A percentile compares a stretch with the other conserved stretches of the same genome.
phyloP scores from a whole-genome alignment of 2,888 invertebrate genomes.

The Atethmia centrago region DNA sequence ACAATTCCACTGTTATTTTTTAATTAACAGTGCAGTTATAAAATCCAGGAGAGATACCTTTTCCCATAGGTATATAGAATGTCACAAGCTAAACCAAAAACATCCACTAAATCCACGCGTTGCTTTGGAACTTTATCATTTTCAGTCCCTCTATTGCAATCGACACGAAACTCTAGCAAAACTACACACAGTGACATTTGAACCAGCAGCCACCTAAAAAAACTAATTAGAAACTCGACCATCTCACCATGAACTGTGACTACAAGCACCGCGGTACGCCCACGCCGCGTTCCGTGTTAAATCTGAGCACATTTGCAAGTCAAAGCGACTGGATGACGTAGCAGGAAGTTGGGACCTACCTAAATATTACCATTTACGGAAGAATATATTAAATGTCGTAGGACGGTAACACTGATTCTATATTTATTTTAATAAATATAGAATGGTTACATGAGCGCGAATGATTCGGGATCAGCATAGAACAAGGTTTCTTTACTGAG shows the following conservation, averaged over 20 bases:
- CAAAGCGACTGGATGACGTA: constrained; percentile 80
- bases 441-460: neutral
- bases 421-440: constrained; percentile 43
- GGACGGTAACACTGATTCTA: constrained; percentile 41
- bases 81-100: neutral
- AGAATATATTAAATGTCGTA: constrained; percentile 62
- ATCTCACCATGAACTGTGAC: constrained; percentile 19
- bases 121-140: neutral
- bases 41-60: too few relatives aligned
- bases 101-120: too few relatives aligned
- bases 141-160: neutral
- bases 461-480: neutral
- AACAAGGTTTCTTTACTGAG: neutral
- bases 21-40: neutral
- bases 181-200: constrained; percentile 15
- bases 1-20: neutral
- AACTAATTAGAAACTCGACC: constrained; percentile 50
- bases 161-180: neutral
- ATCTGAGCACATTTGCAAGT: constrained; percentile 83
- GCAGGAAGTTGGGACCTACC: constrained; percentile 79
- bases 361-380: constrained; percentile 68
- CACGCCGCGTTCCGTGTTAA: constrained; percentile 83
- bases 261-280: constrained; percentile 68
- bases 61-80: neutral
- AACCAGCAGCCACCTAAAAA: constrained; percentile 30